These are phyloP conservation scores for Apantesis nais DNA, from an alignment of 2,888 invertebrate species.

Conservation along the genomic window DNA sequence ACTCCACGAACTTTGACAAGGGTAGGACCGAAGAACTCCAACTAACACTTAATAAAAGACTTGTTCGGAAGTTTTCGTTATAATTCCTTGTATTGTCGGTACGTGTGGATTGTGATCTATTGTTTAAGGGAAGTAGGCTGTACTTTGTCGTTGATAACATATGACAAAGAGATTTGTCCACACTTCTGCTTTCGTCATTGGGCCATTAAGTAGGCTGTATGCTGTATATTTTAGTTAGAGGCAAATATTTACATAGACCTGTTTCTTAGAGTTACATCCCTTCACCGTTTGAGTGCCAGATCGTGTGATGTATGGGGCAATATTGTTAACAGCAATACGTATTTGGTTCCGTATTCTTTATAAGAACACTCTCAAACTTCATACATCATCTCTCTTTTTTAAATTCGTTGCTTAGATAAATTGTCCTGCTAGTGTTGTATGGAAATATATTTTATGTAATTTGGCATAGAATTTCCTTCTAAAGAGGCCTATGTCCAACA, in stretches of 20 bases:
- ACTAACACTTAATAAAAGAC: constrained; percentile 14
- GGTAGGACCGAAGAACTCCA: constrained; percentile 7
- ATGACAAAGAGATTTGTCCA: constrained; percentile 12
- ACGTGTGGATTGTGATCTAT: constrained; percentile 13
- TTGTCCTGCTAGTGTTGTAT: too few species aligned
- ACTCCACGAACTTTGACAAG: constrained; percentile 6
- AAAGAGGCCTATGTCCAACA: too few species aligned
- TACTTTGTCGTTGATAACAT: constrained; percentile 22
- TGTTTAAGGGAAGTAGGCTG: constrained; percentile 17
- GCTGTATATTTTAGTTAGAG: neutral
- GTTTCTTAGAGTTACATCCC: too few species aligned
- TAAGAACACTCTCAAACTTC: too few species aligned
- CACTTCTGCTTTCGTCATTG: neutral
- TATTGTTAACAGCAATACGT: too few species aligned
- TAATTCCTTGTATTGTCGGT: constrained; percentile 8
- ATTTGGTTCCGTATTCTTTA: too few species aligned
- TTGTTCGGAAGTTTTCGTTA: constrained; percentile 6
- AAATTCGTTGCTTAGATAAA: too few species aligned
- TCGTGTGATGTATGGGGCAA: too few species aligned
- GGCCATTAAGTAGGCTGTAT: neutral
- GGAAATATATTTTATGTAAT: too few species aligned
- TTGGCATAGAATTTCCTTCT: too few species aligned
- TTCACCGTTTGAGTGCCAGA: too few species aligned
- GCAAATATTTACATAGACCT: neutral
- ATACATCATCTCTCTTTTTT: too few species aligned